phyloP scores from a whole-genome alignment of 2,113 vertebrate species.

The Dermatemys mawii region DNA sequence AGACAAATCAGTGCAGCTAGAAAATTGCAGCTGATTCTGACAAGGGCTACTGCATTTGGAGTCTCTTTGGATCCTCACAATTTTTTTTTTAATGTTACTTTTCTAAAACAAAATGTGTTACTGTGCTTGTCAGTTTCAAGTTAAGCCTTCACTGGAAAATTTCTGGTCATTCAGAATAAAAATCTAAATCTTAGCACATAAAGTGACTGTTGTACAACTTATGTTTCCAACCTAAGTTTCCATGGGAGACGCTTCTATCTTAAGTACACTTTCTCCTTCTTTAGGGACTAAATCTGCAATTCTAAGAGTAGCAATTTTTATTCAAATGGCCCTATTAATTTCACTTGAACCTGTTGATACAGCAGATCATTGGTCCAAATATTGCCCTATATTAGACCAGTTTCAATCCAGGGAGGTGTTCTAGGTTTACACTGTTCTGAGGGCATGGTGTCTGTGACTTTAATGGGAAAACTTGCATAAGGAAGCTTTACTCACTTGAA shows the following conservation, averaged over 20 bases:
- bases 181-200: accelerated
- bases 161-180: neutral
- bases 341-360: no score
- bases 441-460: neutral
- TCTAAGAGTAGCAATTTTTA: neutral
- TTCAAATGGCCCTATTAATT: neutral
- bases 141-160: neutral
- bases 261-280: neutral
- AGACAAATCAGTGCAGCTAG: neutral
- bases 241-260: neutral
- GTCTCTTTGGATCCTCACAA: neutral
- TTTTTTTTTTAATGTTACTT: neutral
- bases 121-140: neutral
- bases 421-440: neutral
- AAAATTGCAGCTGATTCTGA: neutral
- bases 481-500: neutral
- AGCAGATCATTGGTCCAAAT: neutral
- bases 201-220: accelerated
- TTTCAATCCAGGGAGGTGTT: neutral
- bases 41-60: neutral
- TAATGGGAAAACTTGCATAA: neutral
- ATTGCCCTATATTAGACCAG: neutral
- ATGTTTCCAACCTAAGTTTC: neutral
- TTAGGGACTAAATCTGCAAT: neutral
- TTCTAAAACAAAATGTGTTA: neutral